Evolutionary conservation across 1,140 invertebrate genomes (phyloP).

Genomic region (Pseudomyrmex flavicornis): DNA sequence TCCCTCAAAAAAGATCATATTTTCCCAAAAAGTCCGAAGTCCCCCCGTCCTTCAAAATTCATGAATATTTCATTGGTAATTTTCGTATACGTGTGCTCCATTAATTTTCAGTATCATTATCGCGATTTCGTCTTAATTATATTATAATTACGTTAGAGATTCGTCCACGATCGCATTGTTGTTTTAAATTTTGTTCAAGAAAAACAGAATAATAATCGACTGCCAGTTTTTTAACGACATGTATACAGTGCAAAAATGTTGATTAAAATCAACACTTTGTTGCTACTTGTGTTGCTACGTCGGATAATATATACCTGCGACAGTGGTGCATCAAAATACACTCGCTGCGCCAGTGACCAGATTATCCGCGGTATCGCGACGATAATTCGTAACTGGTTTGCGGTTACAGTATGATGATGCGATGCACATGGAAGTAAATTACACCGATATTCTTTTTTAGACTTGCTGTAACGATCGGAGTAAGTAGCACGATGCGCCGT

Average conservation of each 20-base stretch:
- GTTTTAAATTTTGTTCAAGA: background rate
- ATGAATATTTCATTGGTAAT: conserved; percentile 4
- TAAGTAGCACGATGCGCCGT: background rate
- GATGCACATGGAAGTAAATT: background rate
- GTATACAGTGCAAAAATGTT: background rate
- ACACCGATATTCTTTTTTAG: conserved; percentile 12
- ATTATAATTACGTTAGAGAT: background rate
- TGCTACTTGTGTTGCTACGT: background rate
- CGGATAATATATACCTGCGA: background rate
- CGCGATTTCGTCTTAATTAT: background rate
- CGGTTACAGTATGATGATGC: background rate
- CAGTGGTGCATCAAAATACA: conserved; percentile 7
- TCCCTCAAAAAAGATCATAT: background rate
- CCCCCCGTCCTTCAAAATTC: background rate
- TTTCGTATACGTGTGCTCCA: background rate
- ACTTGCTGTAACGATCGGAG: background rate
- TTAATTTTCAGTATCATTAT: conserved; percentile 33
- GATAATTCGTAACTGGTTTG: conserved; percentile 27
- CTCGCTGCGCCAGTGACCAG: conserved; percentile 13
- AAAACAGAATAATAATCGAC: background rate
- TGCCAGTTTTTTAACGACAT: background rate
- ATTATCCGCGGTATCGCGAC: conserved; percentile 16
- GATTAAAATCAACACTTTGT: background rate
- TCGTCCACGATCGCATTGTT: background rate
- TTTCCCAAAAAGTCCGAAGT: background rate